Conservation (phyloP, 2,113 vertebrate species). For the Istiophorus platypterus region DNA sequence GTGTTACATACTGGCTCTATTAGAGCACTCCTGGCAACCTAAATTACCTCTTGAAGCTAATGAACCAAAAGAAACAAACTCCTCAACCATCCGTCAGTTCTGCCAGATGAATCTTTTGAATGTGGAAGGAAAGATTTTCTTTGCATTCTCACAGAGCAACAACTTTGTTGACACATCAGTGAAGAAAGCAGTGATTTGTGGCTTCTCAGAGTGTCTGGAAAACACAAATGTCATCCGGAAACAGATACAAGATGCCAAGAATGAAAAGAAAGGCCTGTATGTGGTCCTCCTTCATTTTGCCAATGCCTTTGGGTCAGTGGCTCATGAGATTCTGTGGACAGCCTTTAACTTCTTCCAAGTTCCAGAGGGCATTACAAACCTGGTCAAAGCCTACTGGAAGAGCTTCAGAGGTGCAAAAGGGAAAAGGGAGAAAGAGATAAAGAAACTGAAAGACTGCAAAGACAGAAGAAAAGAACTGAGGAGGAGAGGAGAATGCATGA, state of each 20-base stretch:
- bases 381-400: no score
- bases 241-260: not conserved
- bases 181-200: not conserved
- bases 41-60: slow-evolving; percentile 35
- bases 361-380: no score
- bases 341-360: no score
- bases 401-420: no score
- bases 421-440: no score
- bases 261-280: not conserved
- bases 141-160: not conserved
- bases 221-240: not conserved
- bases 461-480: no score
- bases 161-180: no score
- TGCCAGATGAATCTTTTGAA: slow-evolving; percentile 2
- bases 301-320: not conserved
- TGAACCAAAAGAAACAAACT: not conserved
- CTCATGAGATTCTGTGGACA: no score
- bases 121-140: slow-evolving; percentile 19
- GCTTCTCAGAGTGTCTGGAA: slow-evolving; percentile 7
- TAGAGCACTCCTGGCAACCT: slow-evolving; percentile 7
- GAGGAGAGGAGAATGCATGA: no score
- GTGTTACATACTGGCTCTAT: slow-evolving; percentile 1
- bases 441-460: no score
- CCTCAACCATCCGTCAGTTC: not conserved
- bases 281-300: not conserved